Base-by-base conservation (phyloP, 2,888 invertebrate genomes). In the Lamellibrachia satsuma region DNA sequence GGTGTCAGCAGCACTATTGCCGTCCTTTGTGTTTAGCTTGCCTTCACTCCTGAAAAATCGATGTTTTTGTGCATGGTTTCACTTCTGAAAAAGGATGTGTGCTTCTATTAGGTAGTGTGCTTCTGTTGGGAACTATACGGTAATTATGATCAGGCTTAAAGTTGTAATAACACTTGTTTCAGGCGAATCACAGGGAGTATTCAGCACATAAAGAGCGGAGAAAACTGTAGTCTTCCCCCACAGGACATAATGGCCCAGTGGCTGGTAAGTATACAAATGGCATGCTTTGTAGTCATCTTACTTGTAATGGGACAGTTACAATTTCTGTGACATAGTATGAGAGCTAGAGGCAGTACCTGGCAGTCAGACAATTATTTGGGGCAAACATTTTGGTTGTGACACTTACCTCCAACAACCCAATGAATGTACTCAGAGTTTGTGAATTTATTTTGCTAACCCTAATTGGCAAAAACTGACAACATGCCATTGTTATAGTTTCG, bases 211-310 rank as follows among this genome's bases (percentile, higher is more conserved):
- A 51, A 91, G 51, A 91, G 15, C 6, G 52, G 4, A 8, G 52
- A 27, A 52, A 91, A 57, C 52, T 75, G 75, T 75, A 75, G 90
- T 52, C 92, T 94, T 7, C 93, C 95, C 27, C 93, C 94, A 15
- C 95, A 95, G 92, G 75, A 91, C 8, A 92, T 93, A 91, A 93
- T 93, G 52, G 90, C 52, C 9, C 90, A 93, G 4, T 94, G 95
- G 94, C 93, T 94, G 94, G 94, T 94, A 93, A 92, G 94, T 22
- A 75, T 22, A 11, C 60, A 15, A 4, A 60, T 7, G 11, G 60
- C 22, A 2, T 75, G 22, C n/a, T 75, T 75, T 15, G 15, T 75
- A 22, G 57, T 7, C 15, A 11, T 11, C 8, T 15, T 57, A 57
- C 57, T 15, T 57, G 75, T 75, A 3, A 75, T 15, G 22, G 22